These are phyloP conservation scores for Coracopsis vasa DNA, from an alignment of 2,113 vertebrate genomes.

Conservation along the genomic window DNA sequence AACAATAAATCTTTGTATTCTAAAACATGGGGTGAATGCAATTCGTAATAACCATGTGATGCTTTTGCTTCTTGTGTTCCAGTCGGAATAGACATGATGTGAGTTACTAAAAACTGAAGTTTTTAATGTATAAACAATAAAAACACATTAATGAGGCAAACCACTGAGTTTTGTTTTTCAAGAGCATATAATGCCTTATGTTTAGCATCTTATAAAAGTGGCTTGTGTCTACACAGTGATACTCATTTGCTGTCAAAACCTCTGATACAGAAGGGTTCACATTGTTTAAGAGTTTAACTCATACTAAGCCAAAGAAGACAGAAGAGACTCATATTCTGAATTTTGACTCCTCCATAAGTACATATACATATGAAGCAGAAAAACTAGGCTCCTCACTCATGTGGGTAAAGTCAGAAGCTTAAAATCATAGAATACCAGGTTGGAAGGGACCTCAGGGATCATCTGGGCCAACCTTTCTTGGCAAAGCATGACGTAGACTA, in stretches of 20 bases:
- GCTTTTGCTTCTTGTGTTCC: not conserved
- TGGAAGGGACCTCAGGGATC: not conserved
- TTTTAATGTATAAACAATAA: not conserved
- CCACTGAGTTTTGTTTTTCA: not conserved
- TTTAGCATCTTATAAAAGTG: not conserved
- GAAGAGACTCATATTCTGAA: not conserved
- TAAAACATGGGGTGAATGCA: not conserved
- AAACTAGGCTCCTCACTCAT: not conserved
- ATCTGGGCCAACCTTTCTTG: not conserved
- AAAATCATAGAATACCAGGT: not conserved
- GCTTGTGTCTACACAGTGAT: not conserved
- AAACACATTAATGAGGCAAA: not conserved
- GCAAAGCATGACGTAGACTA: not conserved
- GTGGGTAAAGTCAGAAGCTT: not conserved
- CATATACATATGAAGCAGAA: not conserved
- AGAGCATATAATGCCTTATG: not conserved
- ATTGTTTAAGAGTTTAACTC: not conserved
- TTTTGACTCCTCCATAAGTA: not conserved
- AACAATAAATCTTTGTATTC: slow-evolving; percentile 19
- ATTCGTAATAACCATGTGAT: not conserved
- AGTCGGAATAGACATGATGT: not conserved
- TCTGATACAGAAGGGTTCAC: not conserved
- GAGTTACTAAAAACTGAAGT: not conserved
- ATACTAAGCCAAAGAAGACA: not conserved
- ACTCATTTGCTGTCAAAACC: not conserved